Base-by-base conservation (phyloP, 2,888 invertebrate species). In the Mythimna vitellina region DNA sequence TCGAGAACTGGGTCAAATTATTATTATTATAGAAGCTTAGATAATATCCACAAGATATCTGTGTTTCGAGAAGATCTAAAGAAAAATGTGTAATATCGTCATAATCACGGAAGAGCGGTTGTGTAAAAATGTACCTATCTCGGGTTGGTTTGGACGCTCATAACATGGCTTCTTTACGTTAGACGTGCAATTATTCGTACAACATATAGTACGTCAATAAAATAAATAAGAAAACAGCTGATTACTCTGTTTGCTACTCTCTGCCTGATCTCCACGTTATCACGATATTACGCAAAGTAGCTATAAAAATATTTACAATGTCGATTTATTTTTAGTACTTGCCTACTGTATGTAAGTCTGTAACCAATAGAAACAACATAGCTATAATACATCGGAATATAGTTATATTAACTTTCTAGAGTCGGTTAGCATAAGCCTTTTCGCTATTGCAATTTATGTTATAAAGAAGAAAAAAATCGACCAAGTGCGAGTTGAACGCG, bases 171-270 rank as follows among this genome's bases (percentile, higher is more conserved):
- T 32, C 3, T 32, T 32, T 8, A 22, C 22, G 12, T 53, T 5
- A 10, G 12, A 22, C 42, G 14, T 42, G 42, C 9, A 42, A 14
- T 42, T 14, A 42, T 46, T 46, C 46, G 6, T 6, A 46, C 46
- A 46, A 46, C 46, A 6, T 12, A 12, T 12, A 14, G 17, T n/a
- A 22, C 29, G 14, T 29, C 5, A 70, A 8, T 60, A 14, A 22
- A 56, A 38, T 56, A 51, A 72, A 76, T 65, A 65, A 64, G 1
- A 49, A 54, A 71, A 49, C 72, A 76, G 66, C 66, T 75, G 56
- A 57, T 67, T 57, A n/a, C 9, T 49, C 35, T 17, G 32, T 46
- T 6, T 49, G 14, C 49, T 29, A 42, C 29, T 58, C 20, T 20
- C 14, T 35, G 38, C 67, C 56, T 76, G 76, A 76, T 49, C 38